Percentiles rank a stretch among this genome's conserved stretches.
Conservation (phyloP, 2,888 invertebrate genomes). For the Athalia circularis region DNA sequence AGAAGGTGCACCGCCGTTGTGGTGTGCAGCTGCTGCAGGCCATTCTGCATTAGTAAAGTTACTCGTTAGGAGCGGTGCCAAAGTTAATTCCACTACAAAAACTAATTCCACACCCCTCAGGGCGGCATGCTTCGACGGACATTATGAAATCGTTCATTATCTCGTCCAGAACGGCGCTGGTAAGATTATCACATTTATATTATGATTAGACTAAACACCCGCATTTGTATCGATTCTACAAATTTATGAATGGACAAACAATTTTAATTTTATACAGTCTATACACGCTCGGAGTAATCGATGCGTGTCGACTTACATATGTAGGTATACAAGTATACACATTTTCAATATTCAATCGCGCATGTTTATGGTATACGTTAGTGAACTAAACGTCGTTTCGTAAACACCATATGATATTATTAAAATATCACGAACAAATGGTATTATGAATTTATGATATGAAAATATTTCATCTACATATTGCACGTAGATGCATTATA, state of each 20-base stretch:
- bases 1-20: slow-evolving; percentile 96
- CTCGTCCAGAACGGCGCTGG: slow-evolving; percentile 93
- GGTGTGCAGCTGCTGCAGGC: slow-evolving; percentile 99
- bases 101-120: slow-evolving; percentile 96
- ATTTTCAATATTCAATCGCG: too few relatives aligned
- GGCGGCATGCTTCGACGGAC: slow-evolving; percentile 98
- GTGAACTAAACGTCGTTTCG: too few relatives aligned
- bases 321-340: too few relatives aligned
- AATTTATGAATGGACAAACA: background rate
- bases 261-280: too few relatives aligned
- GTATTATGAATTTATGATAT: too few relatives aligned
- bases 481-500: too few relatives aligned
- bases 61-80: slow-evolving; percentile 89
- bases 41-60: slow-evolving; percentile 91
- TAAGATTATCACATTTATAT: slow-evolving; percentile 69
- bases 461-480: too few relatives aligned
- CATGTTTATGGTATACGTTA: too few relatives aligned
- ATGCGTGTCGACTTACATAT: too few relatives aligned
- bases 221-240: background rate
- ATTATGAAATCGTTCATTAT: slow-evolving; percentile 95
- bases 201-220: background rate
- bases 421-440: too few relatives aligned
- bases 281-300: too few relatives aligned
- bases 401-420: too few relatives aligned
- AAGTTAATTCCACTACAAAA: slow-evolving; percentile 94